Conservation (phyloP, 2,888 invertebrate genomes). For the Cremastobaeus sp. region DNA sequence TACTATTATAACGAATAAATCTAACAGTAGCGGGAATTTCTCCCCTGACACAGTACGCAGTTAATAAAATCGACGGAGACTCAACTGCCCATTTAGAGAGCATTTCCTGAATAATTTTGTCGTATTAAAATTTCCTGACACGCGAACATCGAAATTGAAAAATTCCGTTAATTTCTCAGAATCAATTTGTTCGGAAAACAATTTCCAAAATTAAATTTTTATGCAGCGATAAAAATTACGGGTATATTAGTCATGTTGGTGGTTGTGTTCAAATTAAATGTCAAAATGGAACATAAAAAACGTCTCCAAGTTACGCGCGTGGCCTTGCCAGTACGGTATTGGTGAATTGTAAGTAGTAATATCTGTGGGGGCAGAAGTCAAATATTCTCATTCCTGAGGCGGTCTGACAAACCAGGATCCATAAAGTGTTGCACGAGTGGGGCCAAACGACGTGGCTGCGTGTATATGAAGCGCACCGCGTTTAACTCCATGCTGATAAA, state of each 20-base stretch:
- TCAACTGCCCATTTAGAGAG: no score
- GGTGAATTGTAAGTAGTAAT: slow-evolving; percentile 52
- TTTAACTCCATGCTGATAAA: slow-evolving; percentile 52
- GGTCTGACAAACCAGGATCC: slow-evolving; percentile 58
- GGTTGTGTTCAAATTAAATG: slow-evolving; percentile 31
- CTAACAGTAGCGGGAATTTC: no score
- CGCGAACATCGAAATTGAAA: neutral
- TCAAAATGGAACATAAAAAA: slow-evolving; percentile 28
- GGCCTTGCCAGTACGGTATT: slow-evolving; percentile 12
- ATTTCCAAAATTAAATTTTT: no score
- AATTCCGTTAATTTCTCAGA: no score
- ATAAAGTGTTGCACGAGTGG: slow-evolving; percentile 51
- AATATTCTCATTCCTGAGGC: slow-evolving; percentile 70
- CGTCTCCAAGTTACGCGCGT: slow-evolving; percentile 22
- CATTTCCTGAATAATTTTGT: neutral
- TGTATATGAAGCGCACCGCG: slow-evolving; percentile 42
- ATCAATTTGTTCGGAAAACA: slow-evolving; percentile 12
- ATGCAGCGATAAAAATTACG: slow-evolving; percentile 10
- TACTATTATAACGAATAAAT: no score
- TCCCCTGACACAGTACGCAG: no score
- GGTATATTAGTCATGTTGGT: slow-evolving; percentile 22
- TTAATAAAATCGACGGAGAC: no score
- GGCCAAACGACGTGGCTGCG: slow-evolving; percentile 31
- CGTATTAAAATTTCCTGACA: neutral
- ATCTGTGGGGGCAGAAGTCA: slow-evolving; percentile 73